phyloP scores from a whole-genome alignment of 2,888 invertebrate genomes.

The Monopis laevigella region DNA sequence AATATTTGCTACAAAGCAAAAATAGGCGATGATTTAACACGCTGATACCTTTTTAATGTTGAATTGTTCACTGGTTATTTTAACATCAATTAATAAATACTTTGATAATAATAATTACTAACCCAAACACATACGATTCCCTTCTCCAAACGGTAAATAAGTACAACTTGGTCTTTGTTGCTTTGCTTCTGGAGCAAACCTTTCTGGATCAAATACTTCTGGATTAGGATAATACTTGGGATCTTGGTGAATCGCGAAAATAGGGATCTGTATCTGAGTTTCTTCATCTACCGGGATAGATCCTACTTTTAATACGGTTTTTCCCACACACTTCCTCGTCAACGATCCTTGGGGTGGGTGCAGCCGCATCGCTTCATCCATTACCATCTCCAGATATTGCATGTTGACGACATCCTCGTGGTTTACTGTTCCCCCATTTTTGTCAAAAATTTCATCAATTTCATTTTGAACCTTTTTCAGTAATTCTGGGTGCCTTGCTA shows the following conservation, averaged over 20 bases:
- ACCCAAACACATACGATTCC: constrained; percentile 5
- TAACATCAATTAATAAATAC: not conserved
- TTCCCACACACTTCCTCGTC: constrained; percentile 32
- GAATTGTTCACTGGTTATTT: too few species aligned
- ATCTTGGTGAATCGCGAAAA: constrained; percentile 20
- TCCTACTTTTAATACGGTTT: constrained; percentile 15
- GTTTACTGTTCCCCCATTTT: constrained; percentile 28
- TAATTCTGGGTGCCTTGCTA: constrained; percentile 38
- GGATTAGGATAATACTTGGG: constrained; percentile 25
- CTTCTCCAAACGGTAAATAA: constrained; percentile 6
- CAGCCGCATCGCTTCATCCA: constrained; percentile 39
- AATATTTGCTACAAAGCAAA: too few species aligned
- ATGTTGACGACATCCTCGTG: constrained; percentile 36
- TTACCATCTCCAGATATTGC: constrained; percentile 45
- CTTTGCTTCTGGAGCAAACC: constrained; percentile 30
- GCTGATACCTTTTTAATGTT: too few species aligned
- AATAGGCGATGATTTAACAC: too few species aligned
- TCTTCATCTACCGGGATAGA: not conserved
- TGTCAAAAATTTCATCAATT: constrained; percentile 35
- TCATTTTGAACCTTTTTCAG: constrained; percentile 39
- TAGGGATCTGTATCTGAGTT: constrained; percentile 3
- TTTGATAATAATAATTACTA: constrained; percentile 22
- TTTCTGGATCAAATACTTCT: constrained; percentile 27
- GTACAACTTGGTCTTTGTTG: constrained; percentile 17
- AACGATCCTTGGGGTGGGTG: constrained; percentile 37